phyloP scores from a whole-genome alignment of 1,140 invertebrate genomes.

The Ips typographus region DNA sequence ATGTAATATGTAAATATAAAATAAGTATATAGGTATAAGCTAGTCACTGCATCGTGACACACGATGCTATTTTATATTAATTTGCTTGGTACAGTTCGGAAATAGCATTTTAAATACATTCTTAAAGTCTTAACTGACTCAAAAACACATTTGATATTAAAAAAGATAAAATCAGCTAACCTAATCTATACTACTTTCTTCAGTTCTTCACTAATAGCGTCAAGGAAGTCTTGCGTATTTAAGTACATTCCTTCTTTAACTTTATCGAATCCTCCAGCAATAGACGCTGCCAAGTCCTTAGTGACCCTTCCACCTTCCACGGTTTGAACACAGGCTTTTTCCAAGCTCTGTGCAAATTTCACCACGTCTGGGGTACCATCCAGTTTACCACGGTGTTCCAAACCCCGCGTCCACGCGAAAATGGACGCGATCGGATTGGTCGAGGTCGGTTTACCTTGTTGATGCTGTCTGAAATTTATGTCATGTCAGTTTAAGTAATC shows the following conservation, averaged over 20 bases:
- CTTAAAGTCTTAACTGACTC: too few relatives aligned
- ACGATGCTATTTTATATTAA: too few relatives aligned
- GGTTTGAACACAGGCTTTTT: constrained; percentile 78
- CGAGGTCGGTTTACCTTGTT: constrained; percentile 80
- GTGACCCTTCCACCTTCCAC: constrained; percentile 89
- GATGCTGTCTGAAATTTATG: constrained; percentile 60
- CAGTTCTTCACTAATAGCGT: constrained; percentile 77
- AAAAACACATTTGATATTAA: too few relatives aligned
- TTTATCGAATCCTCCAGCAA: constrained; percentile 78
- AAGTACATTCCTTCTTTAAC: constrained; percentile 79
- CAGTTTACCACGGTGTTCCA: constrained; percentile 79
- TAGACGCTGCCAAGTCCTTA: constrained; percentile 87
- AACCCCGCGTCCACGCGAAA: constrained; percentile 87
- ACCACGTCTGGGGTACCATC: constrained; percentile 74
- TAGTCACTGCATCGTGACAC: too few relatives aligned
- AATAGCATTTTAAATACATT: too few relatives aligned
- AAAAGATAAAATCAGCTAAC: background rate
- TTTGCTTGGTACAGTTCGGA: too few relatives aligned
- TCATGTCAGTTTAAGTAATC: background rate
- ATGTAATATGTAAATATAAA: too few relatives aligned
- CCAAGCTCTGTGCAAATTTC: constrained; percentile 57
- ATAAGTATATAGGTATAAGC: too few relatives aligned
- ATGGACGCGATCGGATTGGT: constrained; percentile 92
- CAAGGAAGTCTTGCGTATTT: constrained; percentile 83
- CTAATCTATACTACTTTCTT: constrained; percentile 50